Conservation (phyloP, 2,797 vertebrate species). For the Percopsis omiscomaycus region DNA sequence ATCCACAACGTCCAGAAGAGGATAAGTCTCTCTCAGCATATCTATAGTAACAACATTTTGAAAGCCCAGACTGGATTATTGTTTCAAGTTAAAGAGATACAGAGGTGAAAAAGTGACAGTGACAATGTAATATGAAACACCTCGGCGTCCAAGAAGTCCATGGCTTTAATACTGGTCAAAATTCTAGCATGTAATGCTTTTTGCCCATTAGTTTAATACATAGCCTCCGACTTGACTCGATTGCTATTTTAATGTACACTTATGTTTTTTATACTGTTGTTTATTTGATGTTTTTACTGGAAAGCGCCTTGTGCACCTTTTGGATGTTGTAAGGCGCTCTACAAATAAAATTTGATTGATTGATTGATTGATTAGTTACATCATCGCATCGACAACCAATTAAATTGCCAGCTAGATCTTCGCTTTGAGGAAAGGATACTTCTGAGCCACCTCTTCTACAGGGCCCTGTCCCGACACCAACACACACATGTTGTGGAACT, state of each 20-base stretch:
- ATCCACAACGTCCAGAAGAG: constrained; percentile 92
- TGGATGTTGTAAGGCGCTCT: no score
- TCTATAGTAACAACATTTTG: constrained; percentile 87
- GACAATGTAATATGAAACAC: not conserved
- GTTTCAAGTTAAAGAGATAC: constrained; percentile 63
- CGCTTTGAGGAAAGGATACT: constrained; percentile 83
- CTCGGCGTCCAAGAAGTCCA: no score
- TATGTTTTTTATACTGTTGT: no score
- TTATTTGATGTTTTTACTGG: no score
- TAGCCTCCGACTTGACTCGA: no score
- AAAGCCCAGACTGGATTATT: constrained; percentile 86
- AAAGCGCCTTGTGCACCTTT: no score
- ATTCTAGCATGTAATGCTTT: no score
- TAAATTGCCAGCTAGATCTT: not conserved
- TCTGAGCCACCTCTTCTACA: constrained; percentile 84
- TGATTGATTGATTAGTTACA: no score
- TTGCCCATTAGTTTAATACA: no score
- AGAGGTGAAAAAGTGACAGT: not conserved
- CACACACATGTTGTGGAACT: constrained; percentile 86
- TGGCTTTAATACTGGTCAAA: no score
- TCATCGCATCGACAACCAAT: constrained; percentile 15
- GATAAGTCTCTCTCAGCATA: constrained; percentile 85
- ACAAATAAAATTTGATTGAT: no score
- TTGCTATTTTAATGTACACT: no score
- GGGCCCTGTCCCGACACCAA: constrained; percentile 92